Conservation (phyloP, 2,113 vertebrate species). For the Felis catus region DNA sequence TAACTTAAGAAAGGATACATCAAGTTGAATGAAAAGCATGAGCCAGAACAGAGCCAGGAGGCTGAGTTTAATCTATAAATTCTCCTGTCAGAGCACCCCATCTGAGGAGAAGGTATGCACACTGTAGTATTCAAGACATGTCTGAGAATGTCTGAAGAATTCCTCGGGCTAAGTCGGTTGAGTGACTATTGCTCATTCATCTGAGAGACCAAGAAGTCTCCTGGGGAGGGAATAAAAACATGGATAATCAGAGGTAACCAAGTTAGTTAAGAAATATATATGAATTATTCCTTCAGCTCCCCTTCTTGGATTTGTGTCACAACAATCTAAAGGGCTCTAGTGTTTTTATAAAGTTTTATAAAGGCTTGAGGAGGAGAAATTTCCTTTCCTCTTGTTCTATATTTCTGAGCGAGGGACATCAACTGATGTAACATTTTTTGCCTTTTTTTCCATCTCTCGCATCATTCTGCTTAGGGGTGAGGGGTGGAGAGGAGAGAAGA, state of each 20-base stretch:
- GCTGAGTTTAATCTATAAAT: background rate
- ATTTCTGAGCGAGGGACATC: background rate
- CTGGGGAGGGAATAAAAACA: background rate
- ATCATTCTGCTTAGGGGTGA: background rate
- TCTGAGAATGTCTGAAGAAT: slow-evolving; percentile 4
- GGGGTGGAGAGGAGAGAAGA: background rate
- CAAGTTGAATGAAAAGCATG: background rate
- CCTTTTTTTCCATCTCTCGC: background rate
- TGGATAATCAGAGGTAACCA: background rate
- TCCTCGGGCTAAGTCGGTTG: background rate
- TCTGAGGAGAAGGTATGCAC: background rate
- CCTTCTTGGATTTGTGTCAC: background rate
- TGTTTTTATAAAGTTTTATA: background rate
- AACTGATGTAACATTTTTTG: background rate
- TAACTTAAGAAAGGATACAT: background rate
- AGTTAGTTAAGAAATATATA: background rate
- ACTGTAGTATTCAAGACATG: background rate
- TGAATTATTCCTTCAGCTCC: background rate
- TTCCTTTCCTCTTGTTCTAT: background rate
- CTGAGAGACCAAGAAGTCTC: background rate
- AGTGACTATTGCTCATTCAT: background rate
- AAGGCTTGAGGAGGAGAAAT: background rate
- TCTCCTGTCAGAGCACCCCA: background rate
- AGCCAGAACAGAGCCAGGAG: background rate
- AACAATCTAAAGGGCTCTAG: background rate